Evolutionary conservation across 2,797 vertebrate genomes (phyloP).

Genomic region (Xenopus petersii): DNA sequence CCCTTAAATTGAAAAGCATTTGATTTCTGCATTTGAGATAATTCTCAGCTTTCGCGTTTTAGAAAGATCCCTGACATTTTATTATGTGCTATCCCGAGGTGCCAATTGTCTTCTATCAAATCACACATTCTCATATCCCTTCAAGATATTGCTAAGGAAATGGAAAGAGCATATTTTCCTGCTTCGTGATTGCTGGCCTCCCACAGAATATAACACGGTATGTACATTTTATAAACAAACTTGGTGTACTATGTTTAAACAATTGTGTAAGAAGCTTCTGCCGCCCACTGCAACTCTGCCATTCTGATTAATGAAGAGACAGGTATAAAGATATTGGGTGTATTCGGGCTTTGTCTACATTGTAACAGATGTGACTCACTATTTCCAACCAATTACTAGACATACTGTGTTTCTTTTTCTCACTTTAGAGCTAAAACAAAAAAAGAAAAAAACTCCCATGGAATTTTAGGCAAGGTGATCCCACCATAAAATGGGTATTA

Average conservation of each 20-base stretch:
- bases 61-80: background rate
- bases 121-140: slow-evolving; percentile 9
- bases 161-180: background rate
- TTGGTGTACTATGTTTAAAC: background rate
- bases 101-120: slow-evolving; percentile 7
- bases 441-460: no score
- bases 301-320: background rate
- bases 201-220: background rate
- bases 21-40: slow-evolving; percentile 1
- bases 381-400: no score
- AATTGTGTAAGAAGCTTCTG: background rate
- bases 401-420: no score
- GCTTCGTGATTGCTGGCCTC: background rate
- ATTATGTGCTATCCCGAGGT: slow-evolving; percentile 6
- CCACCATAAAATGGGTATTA: no score
- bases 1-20: background rate
- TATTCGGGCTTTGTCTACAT: background rate
- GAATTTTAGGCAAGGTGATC: no score
- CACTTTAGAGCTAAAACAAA: no score
- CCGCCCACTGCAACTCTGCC: background rate
- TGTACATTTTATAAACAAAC: background rate
- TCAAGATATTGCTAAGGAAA: background rate
- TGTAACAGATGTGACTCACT: background rate
- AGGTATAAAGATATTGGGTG: background rate
- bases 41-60: background rate